Evolutionary conservation across 1,140 invertebrate genomes (phyloP).

Genomic region (Euwallacea similis): DNA sequence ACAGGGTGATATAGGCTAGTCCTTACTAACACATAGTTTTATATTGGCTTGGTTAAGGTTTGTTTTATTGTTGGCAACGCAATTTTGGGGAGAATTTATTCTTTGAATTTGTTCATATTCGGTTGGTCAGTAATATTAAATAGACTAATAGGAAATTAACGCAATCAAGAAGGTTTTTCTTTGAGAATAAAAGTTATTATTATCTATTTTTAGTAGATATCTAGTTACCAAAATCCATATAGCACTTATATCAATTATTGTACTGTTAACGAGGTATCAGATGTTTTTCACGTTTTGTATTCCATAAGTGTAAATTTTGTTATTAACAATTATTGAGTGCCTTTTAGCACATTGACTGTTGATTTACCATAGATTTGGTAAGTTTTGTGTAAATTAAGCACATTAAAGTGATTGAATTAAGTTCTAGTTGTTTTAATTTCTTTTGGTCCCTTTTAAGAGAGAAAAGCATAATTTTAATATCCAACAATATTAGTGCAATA

Average conservation of each 20-base stretch:
- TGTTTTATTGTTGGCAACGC: constrained; percentile 1
- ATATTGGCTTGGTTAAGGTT: background rate
- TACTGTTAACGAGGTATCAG: constrained; percentile 14
- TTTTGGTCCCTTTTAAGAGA: no score
- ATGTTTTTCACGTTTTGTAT: constrained; percentile 37
- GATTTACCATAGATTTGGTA: constrained; percentile 27
- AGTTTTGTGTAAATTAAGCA: constrained; percentile 24
- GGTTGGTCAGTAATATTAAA: constrained; percentile 20
- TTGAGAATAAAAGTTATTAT: constrained; percentile 22
- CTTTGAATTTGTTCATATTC: background rate
- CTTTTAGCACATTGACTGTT: constrained; percentile 41
- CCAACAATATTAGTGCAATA: no score
- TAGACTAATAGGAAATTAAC: background rate
- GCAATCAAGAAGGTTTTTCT: constrained; percentile 24
- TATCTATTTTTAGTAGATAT: constrained; percentile 11
- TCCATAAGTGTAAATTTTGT: constrained; percentile 27
- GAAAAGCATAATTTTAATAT: no score
- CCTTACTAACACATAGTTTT: constrained; percentile 23
- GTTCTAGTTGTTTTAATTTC: background rate
- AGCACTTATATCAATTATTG: constrained; percentile 16
- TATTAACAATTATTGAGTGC: constrained; percentile 36
- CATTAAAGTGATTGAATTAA: constrained; percentile 27
- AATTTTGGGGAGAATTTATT: background rate
- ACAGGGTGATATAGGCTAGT: constrained; percentile 34
- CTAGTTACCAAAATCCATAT: constrained; percentile 28